phyloP scores from a whole-genome alignment of 1,140 invertebrate species.

The Rhopalosiphum maidis region DNA sequence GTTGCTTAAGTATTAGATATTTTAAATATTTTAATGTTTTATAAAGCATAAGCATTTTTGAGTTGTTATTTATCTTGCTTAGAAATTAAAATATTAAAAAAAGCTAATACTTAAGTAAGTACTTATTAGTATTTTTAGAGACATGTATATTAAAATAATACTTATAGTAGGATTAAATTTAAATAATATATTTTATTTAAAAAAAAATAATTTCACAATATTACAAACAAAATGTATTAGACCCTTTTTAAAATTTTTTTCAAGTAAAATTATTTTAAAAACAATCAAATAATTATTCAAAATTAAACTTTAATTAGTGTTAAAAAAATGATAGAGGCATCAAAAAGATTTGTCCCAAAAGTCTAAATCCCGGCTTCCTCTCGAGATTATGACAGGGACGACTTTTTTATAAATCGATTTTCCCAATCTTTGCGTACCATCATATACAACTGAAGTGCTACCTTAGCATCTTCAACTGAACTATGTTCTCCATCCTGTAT shows the following conservation, averaged over 20 bases:
- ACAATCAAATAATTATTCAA: background rate
- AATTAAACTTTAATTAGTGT: background rate
- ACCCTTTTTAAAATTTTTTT: background rate
- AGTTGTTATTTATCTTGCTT: no score
- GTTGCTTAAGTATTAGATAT: no score
- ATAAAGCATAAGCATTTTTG: no score
- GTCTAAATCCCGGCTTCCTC: no score
- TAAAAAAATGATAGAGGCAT: no score
- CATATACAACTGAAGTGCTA: conserved; percentile 85
- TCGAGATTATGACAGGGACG: no score
- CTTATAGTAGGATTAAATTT: background rate
- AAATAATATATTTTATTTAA: background rate
- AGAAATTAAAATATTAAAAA: no score
- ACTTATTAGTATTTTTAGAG: no score
- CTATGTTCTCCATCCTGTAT: conserved; percentile 91
- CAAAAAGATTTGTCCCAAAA: no score
- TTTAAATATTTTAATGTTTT: no score
- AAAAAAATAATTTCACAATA: background rate
- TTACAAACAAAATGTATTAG: background rate
- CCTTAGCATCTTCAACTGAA: conserved; percentile 86
- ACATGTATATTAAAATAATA: no score
- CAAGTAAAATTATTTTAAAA: background rate
- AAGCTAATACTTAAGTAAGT: no score
- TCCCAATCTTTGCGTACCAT: conserved; percentile 78
- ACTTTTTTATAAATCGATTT: conserved; percentile 48